Evolutionary conservation across 2,888 invertebrate species (phyloP).

Genomic region (Volucella bombylans): DNA sequence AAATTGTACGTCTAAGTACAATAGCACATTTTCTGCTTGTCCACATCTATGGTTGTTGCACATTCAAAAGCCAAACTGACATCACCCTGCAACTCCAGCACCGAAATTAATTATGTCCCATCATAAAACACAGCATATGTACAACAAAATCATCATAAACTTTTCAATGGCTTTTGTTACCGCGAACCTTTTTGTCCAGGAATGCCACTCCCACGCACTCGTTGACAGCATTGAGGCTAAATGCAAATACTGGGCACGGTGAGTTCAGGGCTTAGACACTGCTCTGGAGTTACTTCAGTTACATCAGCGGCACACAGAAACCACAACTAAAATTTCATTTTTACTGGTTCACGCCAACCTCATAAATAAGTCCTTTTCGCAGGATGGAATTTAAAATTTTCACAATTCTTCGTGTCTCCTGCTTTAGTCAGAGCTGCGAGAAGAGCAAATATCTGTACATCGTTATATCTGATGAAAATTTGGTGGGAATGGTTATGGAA

Average conservation of each 20-base stretch:
- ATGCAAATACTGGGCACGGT: conserved; percentile 56
- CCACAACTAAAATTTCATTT: conserved; percentile 70
- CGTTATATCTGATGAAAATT: conserved; percentile 54
- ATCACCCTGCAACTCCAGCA: conserved; percentile 40
- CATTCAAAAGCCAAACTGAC: conserved; percentile 13
- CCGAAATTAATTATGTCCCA: conserved; percentile 67
- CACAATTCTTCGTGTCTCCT: conserved; percentile 51
- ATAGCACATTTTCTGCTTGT: conserved; percentile 16
- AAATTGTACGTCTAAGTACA: conserved; percentile 23
- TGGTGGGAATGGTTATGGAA: conserved; percentile 12
- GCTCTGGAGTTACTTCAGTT: conserved; percentile 10
- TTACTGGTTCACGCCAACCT: conserved; percentile 69
- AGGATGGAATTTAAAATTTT: conserved; percentile 70
- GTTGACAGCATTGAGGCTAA: conserved; percentile 33
- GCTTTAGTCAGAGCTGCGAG: background rate
- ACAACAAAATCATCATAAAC: conserved; percentile 71
- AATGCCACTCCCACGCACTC: conserved; percentile 17
- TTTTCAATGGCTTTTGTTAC: conserved; percentile 59
- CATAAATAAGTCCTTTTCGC: conserved; percentile 71
- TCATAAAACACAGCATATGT: conserved; percentile 54
- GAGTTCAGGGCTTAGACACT: conserved; percentile 37
- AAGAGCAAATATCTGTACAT: conserved; percentile 6
- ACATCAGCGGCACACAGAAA: conserved; percentile 53
- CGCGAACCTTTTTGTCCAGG: conserved; percentile 48
- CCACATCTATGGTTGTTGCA: conserved; percentile 13